These are phyloP conservation scores for Cataglyphis albicans DNA, from an alignment of 2,888 invertebrate genomes.

Conservation along the genomic window DNA sequence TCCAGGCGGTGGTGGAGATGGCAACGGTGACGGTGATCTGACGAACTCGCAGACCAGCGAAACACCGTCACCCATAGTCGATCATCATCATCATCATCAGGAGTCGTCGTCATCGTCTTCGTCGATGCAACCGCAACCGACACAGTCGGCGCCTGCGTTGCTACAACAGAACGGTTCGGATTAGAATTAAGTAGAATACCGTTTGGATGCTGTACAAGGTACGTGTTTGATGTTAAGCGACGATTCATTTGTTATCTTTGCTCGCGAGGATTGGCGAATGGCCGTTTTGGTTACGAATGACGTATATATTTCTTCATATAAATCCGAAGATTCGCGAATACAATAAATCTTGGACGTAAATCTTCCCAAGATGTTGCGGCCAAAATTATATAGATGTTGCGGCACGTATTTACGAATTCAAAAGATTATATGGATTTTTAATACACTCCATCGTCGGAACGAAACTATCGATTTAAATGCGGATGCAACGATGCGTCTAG, in stretches of 20 bases:
- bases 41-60: conserved; percentile 73
- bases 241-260: conserved; percentile 56
- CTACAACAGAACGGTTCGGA: conserved; percentile 94
- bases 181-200: conserved; percentile 85
- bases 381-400: not conserved
- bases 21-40: conserved; percentile 86
- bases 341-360: not conserved
- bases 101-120: conserved; percentile 84
- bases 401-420: not conserved
- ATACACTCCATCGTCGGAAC: not conserved
- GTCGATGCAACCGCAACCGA: conserved; percentile 87
- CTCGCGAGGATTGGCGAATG: conserved; percentile 17
- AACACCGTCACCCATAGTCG: conserved; percentile 80
- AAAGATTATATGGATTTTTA: conserved; percentile 1
- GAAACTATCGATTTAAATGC: not conserved
- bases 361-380: not conserved
- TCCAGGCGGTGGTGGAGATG: conserved; percentile 86
- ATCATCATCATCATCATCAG: conserved; percentile 72
- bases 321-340: not conserved
- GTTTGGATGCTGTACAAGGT: conserved; percentile 44
- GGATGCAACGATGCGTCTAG: not conserved
- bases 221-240: conserved; percentile 58
- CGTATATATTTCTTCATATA: not conserved
- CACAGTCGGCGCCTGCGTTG: conserved; percentile 89
- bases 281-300: conserved; percentile 22